Base-by-base conservation (phyloP, 2,888 invertebrate species). In the Pyrocoelia pectoralis region DNA sequence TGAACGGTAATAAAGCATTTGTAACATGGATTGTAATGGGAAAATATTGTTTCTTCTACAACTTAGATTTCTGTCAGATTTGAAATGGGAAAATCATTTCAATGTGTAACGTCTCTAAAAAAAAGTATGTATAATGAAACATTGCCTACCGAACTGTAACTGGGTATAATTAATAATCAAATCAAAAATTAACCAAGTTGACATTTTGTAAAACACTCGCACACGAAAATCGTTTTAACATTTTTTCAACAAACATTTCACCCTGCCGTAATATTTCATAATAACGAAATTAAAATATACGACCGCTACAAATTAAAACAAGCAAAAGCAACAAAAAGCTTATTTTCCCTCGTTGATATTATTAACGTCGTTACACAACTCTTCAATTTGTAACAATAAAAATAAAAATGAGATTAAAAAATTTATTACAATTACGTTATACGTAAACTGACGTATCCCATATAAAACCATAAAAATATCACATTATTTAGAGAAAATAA, bases 361-460 rank as follows among this genome's bases (percentile, higher is more conserved):
- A 61, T 65, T 65, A 50, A 56, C 59, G 55, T 55, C 49, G 60
- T 61, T 65, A 65, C 57, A 54, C 29, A 28, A 40, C 29, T 65
- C 65, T 65, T 61, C 65, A 61, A 60, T 65, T 65, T 61, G 61
- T 65, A 49, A 56, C 60, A 53, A 60, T 56, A 49, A 61, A 61
- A 56, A 48, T 56, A 56, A 64, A 64, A 64, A 63, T 54, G 49
- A 50, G 38, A 53, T 58, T 58, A 53, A 54, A 57, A 53, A 50
- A 50, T 50, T 28, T 50, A 50, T 50, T 13, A 17, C 17, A 46
- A 24, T 24, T 24, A n/a, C n/a, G n/a, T n/a, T 14, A 3, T 10
- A 3, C 10, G 12, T n/a, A 38, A 38, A 5, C n/a, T 12, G 38
- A 38, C 38, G n/a, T 43, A 24, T 6, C 6, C 24, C 43, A 4